phyloP scores from a whole-genome alignment of 30 jellyfish, hydroid and myxozoan genomes.

The Aurelia sp. region DNA sequence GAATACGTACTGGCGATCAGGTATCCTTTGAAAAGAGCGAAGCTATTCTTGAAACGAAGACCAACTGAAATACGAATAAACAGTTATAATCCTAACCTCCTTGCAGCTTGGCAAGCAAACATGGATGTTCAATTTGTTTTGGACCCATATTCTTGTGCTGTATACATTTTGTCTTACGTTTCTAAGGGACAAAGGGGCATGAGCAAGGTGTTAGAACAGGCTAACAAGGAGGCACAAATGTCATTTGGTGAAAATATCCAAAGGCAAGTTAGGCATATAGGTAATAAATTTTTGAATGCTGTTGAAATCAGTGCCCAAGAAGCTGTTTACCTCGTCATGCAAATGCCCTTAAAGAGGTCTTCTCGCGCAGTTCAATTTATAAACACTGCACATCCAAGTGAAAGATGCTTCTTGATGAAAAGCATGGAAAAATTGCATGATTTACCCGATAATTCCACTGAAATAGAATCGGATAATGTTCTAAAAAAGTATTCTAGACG shows the following conservation, averaged over 20 bases:
- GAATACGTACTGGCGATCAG: slow-evolving; percentile 9
- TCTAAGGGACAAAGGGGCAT: slow-evolving; percentile 51
- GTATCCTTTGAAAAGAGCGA: slow-evolving; percentile 19
- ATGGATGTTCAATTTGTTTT: slow-evolving; percentile 49
- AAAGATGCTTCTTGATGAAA: slow-evolving; percentile 13
- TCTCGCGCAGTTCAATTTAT: slow-evolving; percentile 34
- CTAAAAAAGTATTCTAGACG: slow-evolving; percentile 39
- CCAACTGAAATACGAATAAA: slow-evolving; percentile 28
- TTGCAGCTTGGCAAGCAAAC: slow-evolving; percentile 54
- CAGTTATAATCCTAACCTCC: slow-evolving; percentile 28
- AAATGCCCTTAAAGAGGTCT: slow-evolving; percentile 35
- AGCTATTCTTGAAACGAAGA: slow-evolving; percentile 15
- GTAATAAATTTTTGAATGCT: slow-evolving; percentile 43
- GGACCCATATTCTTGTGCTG: slow-evolving; percentile 50
- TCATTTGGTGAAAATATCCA: background rate
- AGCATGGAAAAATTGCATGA: slow-evolving; percentile 2
- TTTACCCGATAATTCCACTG: slow-evolving; percentile 33
- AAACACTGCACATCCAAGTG: slow-evolving; percentile 35
- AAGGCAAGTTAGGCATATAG: slow-evolving; percentile 24
- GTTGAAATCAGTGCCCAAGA: slow-evolving; percentile 55
- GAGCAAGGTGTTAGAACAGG: slow-evolving; percentile 38
- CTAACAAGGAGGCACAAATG: slow-evolving; percentile 18
- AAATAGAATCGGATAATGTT: slow-evolving; percentile 19
- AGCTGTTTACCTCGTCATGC: slow-evolving; percentile 33
- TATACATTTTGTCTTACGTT: slow-evolving; percentile 31